These are phyloP conservation scores for Cryptomyrus ogoouensis DNA, from an alignment of 2,113 vertebrate species.

Conservation along the genomic window DNA sequence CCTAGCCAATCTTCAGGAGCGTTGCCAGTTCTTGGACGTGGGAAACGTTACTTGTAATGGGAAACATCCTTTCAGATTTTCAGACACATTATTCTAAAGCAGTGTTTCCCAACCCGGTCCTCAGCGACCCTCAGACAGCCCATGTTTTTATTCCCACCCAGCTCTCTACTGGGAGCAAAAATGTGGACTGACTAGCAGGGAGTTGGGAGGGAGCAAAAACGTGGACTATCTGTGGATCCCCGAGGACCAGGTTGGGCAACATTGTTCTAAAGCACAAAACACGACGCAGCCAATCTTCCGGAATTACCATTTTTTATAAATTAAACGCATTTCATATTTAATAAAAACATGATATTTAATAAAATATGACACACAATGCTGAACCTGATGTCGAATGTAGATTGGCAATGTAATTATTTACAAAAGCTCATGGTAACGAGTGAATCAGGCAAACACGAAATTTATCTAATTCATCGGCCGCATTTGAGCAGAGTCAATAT, in stretches of 20 bases:
- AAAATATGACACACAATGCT: neutral
- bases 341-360: neutral
- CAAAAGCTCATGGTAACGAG: neutral
- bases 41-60: neutral
- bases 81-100: neutral
- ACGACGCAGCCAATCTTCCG: neutral
- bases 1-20: neutral
- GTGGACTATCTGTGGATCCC: neutral
- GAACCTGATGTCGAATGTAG: neutral
- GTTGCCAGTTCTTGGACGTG: neutral
- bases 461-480: slow-evolving; percentile 18
- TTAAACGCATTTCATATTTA: neutral
- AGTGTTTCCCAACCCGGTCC: neutral
- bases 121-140: neutral
- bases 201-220: neutral
- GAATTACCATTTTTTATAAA: neutral
- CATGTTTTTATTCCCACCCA: neutral
- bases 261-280: neutral
- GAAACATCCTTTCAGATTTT: neutral
- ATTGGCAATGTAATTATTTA: slow-evolving; percentile 9
- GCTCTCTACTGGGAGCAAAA: neutral
- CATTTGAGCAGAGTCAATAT: slow-evolving; percentile 28
- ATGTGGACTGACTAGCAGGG: neutral
- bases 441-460: slow-evolving; percentile 2
- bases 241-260: neutral